These are phyloP conservation scores for Charina bottae DNA, from an alignment of 2,113 vertebrate species.

Conservation along the genomic window DNA sequence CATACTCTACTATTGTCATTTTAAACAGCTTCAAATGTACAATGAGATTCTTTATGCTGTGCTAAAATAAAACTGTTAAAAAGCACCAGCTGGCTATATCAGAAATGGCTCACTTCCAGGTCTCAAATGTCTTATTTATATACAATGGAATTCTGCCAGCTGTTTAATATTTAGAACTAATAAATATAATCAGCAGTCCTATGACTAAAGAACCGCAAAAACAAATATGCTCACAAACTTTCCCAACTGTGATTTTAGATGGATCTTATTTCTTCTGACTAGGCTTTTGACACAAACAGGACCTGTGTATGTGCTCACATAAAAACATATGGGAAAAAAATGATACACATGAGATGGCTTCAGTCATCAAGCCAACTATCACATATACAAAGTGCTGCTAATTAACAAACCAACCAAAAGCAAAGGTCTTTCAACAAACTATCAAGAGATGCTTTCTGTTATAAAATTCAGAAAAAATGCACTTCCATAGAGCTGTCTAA, in stretches of 20 bases:
- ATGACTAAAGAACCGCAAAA: constrained; percentile 72
- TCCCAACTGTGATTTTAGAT: constrained; percentile 61
- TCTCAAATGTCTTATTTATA: constrained; percentile 84
- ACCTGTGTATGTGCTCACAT: background rate
- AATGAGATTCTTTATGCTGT: constrained; percentile 66
- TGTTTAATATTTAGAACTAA: constrained; percentile 86
- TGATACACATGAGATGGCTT: constrained; percentile 1
- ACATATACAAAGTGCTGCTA: background rate
- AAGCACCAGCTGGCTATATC: constrained; percentile 77
- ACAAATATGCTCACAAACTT: constrained; percentile 68
- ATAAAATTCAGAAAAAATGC: background rate
- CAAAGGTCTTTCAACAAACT: background rate
- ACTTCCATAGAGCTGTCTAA: background rate
- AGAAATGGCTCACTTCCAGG: constrained; percentile 77
- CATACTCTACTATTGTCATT: constrained; percentile 66
- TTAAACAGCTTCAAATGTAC: constrained; percentile 58
- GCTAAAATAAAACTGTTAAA: constrained; percentile 73
- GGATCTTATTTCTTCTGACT: constrained; percentile 53
- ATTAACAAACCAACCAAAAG: background rate
- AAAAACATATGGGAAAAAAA: background rate
- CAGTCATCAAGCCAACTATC: background rate
- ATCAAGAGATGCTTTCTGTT: background rate
- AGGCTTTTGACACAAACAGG: constrained; percentile 40
- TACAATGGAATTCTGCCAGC: constrained; percentile 80
- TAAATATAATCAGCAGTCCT: constrained; percentile 81